Evolutionary conservation across 2,113 vertebrate species (phyloP).

Genomic region (Psammodynastes pulverulentus): DNA sequence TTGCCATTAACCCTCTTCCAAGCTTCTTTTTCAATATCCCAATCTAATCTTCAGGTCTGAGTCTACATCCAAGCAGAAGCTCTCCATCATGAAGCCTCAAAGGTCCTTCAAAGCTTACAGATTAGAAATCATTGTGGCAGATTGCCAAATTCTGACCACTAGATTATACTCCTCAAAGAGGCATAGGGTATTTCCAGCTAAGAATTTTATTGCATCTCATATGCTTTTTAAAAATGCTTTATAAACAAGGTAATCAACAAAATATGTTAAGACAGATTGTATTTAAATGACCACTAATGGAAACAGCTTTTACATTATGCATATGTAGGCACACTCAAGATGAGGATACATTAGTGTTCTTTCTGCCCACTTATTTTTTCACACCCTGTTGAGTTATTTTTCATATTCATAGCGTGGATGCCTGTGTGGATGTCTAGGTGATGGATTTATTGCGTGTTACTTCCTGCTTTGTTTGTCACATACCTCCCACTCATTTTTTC

Average conservation of each 20-base stretch:
- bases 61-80: background rate
- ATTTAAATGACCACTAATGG: background rate
- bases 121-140: background rate
- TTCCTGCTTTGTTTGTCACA: background rate
- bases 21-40: background rate
- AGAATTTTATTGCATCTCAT: background rate
- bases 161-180: background rate
- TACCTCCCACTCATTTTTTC: background rate
- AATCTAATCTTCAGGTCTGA: background rate
- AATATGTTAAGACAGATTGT: background rate
- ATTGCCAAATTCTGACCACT: background rate
- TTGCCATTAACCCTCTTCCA: background rate
- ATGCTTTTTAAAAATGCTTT: background rate
- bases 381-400: background rate
- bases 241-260: background rate
- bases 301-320: background rate
- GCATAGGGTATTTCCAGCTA: background rate
- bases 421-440: background rate
- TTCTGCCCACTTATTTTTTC: background rate
- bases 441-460: background rate
- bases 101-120: background rate
- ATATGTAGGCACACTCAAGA: background rate
- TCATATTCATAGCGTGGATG: background rate
- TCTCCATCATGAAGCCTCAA: background rate
- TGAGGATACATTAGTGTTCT: background rate